Evolutionary conservation across 2,888 invertebrate species (phyloP), one percentile per base, ranked within the genome.

Genomic region (Electrophaes corylata): DNA sequence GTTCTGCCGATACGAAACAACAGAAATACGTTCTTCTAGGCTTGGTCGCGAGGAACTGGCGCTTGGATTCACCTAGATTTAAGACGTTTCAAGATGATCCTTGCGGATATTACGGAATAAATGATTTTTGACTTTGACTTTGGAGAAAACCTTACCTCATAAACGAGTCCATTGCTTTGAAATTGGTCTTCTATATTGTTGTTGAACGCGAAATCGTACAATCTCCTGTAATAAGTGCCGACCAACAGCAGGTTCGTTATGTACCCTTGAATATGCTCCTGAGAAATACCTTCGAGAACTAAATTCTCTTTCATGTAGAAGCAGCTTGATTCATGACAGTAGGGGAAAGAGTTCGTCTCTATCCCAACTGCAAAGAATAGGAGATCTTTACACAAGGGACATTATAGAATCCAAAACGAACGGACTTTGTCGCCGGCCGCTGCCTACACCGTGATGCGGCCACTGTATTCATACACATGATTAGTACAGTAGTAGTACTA

Each of bases 261-360:
- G 57, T 86, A 93, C 4, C 86, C 84, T 3, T 66, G 69, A 20
- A 94, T 75, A 14, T 85, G 83, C n/a, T 81, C 82, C 11, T 86
- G 88, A 0, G 93, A 87, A 57, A 94, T 78, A 0, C 88, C 90
- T 62, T 88, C 85, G 1, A 94, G 65, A 0, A 92, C 86, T 43
- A 93, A 73, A 51, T 86, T 76, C 0, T 86, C 78, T 55, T 80
- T 81, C 81, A 94, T 83, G 37, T 74, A 73, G 67, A 94, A 93
- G 37, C 83, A 75, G 37, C 86, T 75, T 1, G 81, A 71, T 29
- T 86, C 81, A n/a, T 83, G 73, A 47, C 81, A 85, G 63, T 84
- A 89, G 0, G 83, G 78, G 69, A 94, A 94, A 0, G 93, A 92
- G 44, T 77, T 90, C 48, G 94, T 93, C 75, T 93, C 93, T 61